These are phyloP conservation scores for Agapornis roseicollis DNA, from an alignment of 2,113 vertebrate genomes.

Conservation along the genomic window DNA sequence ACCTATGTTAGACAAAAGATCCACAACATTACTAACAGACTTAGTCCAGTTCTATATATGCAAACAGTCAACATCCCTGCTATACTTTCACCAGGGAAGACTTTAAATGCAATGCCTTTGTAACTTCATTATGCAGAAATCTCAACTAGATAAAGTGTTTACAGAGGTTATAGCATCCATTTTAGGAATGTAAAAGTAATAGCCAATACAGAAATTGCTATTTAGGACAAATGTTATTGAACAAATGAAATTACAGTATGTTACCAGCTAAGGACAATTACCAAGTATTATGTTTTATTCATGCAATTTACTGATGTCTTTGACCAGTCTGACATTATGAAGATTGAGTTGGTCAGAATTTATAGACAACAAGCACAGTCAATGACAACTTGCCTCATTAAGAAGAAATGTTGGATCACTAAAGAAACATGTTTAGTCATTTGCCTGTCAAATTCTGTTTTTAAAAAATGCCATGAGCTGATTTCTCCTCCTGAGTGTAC, in stretches of 20 bases:
- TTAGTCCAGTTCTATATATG: background rate
- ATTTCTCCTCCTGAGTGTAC: background rate
- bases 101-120: background rate
- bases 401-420: conserved; percentile 63
- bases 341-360: conserved; percentile 62
- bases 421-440: conserved; percentile 61
- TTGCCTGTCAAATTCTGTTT: conserved; percentile 49
- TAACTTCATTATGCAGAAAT: background rate
- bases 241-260: conserved; percentile 32
- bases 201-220: background rate
- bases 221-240: background rate
- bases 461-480: background rate
- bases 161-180: background rate
- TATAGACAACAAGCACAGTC: conserved; percentile 61
- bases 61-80: background rate
- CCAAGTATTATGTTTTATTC: conserved; percentile 62
- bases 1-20: background rate
- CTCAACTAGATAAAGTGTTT: background rate
- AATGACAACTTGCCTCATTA: conserved; percentile 64
- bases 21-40: background rate
- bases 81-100: background rate
- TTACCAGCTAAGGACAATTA: conserved; percentile 52
- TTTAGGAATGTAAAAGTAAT: background rate
- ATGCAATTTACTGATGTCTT: conserved; percentile 68
- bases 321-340: conserved; percentile 66